Base-by-base conservation (phyloP, 2,888 invertebrate genomes). In the Trypoxylon attenuatum region DNA sequence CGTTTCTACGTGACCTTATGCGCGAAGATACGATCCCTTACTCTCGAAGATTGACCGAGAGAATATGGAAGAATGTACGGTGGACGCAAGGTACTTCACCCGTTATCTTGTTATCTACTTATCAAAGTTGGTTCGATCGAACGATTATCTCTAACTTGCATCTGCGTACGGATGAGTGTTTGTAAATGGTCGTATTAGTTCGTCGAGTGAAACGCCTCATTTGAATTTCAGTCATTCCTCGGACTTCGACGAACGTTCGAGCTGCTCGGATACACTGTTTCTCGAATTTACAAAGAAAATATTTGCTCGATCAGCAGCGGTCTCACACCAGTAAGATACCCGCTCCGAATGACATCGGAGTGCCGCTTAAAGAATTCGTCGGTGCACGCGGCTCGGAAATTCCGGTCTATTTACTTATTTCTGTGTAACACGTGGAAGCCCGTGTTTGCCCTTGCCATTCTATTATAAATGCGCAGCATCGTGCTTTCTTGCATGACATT, bases 51-150 rank as follows among this genome's bases (percentile, higher is more conserved):
- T 53, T 29, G 42, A 58, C 29, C 42, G 8, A 15, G n/a, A n/a
- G 27, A 49, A 68, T 61, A 71, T 46, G 1, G 38, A 53, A 42
- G 45, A 52, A 51, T 51, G 57, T 39, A 27, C 23, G 42, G 55
- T n/a, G 51, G 55, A 53, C 33, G 13, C 25, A 57, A 51, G 52
- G 41, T 63, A 47, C 43, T 22, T 39, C 25, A n/a, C n/a, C n/a
- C n/a, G n/a, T n/a, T n/a, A n/a, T n/a, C 23, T 41, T 51, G 67
- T 73, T 75, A 77, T 77, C 73, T 67, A 59, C 59, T 75, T 73
- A 76, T 77, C 76, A 27, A 58, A 51, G 59, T 76, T 62, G 73
- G 69, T 69, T 65, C 71, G 64, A 71, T 68, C 59, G 45, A 58
- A 52, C 46, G 68, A 73, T 75, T 69, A 67, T 61, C 19, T 25